Evolutionary conservation across 1,140 invertebrate genomes (phyloP), one percentile per base, ranked within the genome.

Genomic region (Hermatobates lingyangjiaoensis): DNA sequence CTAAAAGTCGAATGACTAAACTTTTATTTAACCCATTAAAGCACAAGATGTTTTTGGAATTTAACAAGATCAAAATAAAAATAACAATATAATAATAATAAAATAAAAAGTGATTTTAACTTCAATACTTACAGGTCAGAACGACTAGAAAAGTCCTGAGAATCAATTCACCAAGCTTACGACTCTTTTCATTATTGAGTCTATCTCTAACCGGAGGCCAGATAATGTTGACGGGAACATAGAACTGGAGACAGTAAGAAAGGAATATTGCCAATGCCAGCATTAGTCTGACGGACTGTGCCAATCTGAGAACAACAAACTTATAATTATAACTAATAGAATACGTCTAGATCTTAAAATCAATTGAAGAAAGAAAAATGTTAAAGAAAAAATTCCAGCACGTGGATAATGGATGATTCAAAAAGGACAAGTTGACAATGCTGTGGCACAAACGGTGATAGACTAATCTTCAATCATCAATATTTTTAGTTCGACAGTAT

Each of bases 231-330:
- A 92, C 79, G 3, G 90, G 87, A 25, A 95, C 89, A 66, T 93
- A 95, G 56, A 93, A 84, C 66, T 94, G 89, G 18, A 95, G 72
- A 24, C 83, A 79, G 64, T 90, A 93, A 0, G 84, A 86, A 10
- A 91, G 70, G 60, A 89, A 89, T 56, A 92, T 88, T 1, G 86
- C 79, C 1, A 86, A 58, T 0, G 84, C 83, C 83, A 92, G 91
- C 60, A 81, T 79, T 14, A 87, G 63, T 45, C 83, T 73, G 4
- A 90, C 85, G 54, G 76, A 71, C 64, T 88, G 77, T 28, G 85
- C 86, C 54, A 90, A 70, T 57, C 86, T 87, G 66, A 25, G 71
- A 74, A 47, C 60, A 58, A 61, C 59, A 61, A 53, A 44, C 7
- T 44, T 20, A 44, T 14, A 23, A 5, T 34, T 12, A 10, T 34